Percentiles rank a stretch among this genome's conserved stretches.
These are phyloP conservation scores for Anthoscopus minutus DNA, from an alignment of 2,113 vertebrate species.

Conservation along the genomic window DNA sequence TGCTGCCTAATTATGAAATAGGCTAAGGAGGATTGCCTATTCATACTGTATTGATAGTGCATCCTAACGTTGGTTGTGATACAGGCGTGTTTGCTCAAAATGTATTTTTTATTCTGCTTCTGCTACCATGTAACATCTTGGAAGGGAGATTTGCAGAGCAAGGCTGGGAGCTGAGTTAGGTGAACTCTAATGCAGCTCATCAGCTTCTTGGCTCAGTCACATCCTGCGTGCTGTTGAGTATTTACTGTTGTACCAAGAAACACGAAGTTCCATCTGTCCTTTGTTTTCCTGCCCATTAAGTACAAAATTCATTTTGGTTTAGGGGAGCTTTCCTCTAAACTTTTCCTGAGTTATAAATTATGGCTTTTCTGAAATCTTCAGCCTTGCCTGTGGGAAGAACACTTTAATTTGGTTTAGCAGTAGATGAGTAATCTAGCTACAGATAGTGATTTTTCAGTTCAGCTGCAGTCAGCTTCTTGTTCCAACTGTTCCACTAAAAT, in stretches of 20 bases:
- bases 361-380: slow-evolving; percentile 8
- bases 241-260: neutral
- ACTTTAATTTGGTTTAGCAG: slow-evolving; percentile 50
- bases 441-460: slow-evolving; percentile 37
- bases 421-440: slow-evolving; percentile 51
- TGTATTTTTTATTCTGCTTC: neutral
- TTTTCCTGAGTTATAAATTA: neutral
- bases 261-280: neutral
- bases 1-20: neutral
- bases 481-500: slow-evolving; percentile 48
- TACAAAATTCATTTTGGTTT: slow-evolving; percentile 2
- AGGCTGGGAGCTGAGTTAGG: neutral
- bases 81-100: neutral
- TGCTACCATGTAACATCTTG: neutral
- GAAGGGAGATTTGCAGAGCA: neutral
- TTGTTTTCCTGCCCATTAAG: slow-evolving; percentile 37
- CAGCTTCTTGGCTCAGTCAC: neutral
- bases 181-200: neutral
- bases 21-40: neutral
- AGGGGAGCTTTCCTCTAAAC: neutral
- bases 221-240: neutral
- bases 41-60: neutral
- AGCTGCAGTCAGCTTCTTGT: slow-evolving; percentile 25
- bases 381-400: slow-evolving; percentile 36
- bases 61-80: neutral